Evolutionary conservation across 2,797 vertebrate species (phyloP).

Genomic region (Phrynocephalus guinanensis): DNA sequence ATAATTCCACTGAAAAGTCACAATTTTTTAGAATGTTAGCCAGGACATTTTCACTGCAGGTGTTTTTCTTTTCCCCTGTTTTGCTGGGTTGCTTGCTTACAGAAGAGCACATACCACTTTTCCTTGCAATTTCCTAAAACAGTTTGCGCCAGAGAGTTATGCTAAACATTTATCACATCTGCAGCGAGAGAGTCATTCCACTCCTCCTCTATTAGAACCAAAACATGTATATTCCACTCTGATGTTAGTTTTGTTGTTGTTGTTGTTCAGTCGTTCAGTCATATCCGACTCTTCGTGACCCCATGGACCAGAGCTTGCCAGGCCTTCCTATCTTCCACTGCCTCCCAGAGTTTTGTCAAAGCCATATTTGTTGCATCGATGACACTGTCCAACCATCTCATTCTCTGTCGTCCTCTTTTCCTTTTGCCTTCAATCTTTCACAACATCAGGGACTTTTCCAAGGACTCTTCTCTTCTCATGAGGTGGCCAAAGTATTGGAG

Average conservation of each 20-base stretch:
- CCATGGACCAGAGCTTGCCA: no score
- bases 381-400: no score
- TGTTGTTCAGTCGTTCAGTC: no score
- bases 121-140: constrained; percentile 17
- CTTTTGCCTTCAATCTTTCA: no score
- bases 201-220: constrained; percentile 37
- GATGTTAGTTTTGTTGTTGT: constrained; percentile 33
- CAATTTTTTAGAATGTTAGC: not conserved
- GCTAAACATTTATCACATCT: not conserved
- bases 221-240: constrained; percentile 22
- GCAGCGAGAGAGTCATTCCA: constrained; percentile 19
- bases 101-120: not conserved
- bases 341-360: no score
- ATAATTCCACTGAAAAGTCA: not conserved
- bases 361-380: no score
- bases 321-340: no score
- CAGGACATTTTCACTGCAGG: not conserved
- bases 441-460: no score
- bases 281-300: no score
- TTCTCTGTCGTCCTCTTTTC: no score
- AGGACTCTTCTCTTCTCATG: no score
- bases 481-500: no score
- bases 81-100: not conserved
- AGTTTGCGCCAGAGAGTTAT: constrained; percentile 21
- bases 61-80: not conserved